Percentiles rank a stretch among this genome's conserved stretches.
These are phyloP conservation scores for Jaculus jaculus DNA, from an alignment of 2,113 vertebrate species.

Conservation along the genomic window DNA sequence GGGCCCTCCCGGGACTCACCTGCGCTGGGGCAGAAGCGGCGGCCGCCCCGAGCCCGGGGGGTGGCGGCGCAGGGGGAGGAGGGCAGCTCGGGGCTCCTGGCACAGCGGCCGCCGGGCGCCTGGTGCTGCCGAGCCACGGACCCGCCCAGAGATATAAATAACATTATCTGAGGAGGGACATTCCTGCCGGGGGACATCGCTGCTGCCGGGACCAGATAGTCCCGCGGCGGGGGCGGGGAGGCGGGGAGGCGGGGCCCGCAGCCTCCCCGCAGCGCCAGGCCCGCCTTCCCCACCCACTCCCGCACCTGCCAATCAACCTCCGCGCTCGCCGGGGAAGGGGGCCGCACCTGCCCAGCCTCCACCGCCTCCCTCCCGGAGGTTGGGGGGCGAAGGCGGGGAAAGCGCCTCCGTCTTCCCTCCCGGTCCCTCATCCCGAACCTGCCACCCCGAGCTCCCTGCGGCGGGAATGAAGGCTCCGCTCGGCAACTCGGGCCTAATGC, in stretches of 20 bases:
- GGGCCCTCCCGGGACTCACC: constrained; percentile 78
- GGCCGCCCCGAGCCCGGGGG: constrained; percentile 69
- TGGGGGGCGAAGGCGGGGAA: too few relatives aligned
- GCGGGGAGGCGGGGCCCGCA: constrained; percentile 75
- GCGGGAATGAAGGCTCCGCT: not conserved
- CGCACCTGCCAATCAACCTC: constrained; percentile 77
- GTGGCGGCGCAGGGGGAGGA: constrained; percentile 71
- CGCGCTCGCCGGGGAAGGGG: not conserved
- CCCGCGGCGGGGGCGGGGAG: constrained; percentile 79
- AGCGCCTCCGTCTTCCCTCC: not conserved
- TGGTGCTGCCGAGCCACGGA: constrained; percentile 82
- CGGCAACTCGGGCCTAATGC: constrained; percentile 65
- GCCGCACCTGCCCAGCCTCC: constrained; percentile 72
- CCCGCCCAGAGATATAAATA: constrained; percentile 87
- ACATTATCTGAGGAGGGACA: constrained; percentile 89
- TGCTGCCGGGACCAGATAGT: constrained; percentile 86
- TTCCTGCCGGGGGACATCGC: constrained; percentile 85
- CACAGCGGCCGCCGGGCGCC: constrained; percentile 79
- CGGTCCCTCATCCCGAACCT: not conserved
- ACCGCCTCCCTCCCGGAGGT: not conserved
- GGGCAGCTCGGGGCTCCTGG: constrained; percentile 78
- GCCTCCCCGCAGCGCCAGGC: constrained; percentile 75
- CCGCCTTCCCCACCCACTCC: constrained; percentile 73
- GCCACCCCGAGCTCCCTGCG: constrained; percentile 9
- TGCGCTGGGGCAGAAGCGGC: constrained; percentile 70